Percentiles rank a stretch among this genome's conserved stretches.
phyloP scores from a whole-genome alignment of 2,888 invertebrate species.

The Amphipoea lucens region DNA sequence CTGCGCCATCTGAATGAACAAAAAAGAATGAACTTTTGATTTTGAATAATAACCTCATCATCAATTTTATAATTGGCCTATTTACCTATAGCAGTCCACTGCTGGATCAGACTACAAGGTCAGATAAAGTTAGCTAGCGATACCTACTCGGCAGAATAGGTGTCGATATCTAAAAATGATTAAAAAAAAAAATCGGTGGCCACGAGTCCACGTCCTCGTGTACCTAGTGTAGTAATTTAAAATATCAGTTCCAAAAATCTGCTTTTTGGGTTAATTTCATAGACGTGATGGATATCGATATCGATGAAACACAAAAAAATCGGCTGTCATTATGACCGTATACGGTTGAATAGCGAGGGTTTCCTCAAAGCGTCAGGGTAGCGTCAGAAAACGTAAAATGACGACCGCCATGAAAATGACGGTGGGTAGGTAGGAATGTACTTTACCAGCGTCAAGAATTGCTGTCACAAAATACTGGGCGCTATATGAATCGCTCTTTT shows the following conservation, averaged over 20 bases:
- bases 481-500: neutral
- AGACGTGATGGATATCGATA: too few relatives aligned
- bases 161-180: too few relatives aligned
- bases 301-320: too few relatives aligned
- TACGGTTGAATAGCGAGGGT: neutral
- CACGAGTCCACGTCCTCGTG: too few relatives aligned
- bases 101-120: neutral
- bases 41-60: neutral
- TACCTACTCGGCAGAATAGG: too few relatives aligned
- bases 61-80: neutral
- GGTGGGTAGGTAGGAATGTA: neutral
- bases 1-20: conserved; percentile 79
- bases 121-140: too few relatives aligned
- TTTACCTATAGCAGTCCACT: neutral
- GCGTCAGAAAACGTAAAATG: neutral
- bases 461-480: neutral
- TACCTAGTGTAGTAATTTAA: too few relatives aligned
- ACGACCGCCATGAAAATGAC: neutral
- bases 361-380: neutral
- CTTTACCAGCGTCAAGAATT: neutral
- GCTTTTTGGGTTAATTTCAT: too few relatives aligned
- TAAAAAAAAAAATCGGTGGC: too few relatives aligned
- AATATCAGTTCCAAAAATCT: too few relatives aligned
- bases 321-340: too few relatives aligned
- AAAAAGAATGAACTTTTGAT: neutral